Evolutionary conservation across 2,888 invertebrate genomes (phyloP).

Genomic region (Sphinx pinastri): DNA sequence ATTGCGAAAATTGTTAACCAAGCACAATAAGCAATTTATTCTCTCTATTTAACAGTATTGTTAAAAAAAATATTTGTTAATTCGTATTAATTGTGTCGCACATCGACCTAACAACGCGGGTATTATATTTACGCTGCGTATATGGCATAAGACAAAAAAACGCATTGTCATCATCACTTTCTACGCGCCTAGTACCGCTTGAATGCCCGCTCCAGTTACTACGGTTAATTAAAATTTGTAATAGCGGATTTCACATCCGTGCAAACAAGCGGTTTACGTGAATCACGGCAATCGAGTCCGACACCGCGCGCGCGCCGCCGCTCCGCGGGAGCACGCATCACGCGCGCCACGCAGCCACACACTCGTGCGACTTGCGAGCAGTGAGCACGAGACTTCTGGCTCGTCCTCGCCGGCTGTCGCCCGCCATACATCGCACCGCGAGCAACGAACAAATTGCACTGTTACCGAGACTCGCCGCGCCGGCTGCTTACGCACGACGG

Average conservation of each 20-base stretch:
- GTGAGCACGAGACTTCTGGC: background rate
- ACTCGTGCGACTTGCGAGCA: background rate
- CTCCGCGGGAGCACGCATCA: constrained; percentile 34
- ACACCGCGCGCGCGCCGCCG: constrained; percentile 68
- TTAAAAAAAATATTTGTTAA: background rate
- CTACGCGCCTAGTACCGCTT: constrained; percentile 70
- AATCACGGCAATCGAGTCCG: constrained; percentile 69
- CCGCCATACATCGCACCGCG: constrained; percentile 21
- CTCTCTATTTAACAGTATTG: no score
- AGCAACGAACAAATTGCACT: constrained; percentile 29
- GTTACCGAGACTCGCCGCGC: constrained; percentile 39
- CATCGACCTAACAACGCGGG: constrained; percentile 22
- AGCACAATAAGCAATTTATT: no score
- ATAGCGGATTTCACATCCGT: constrained; percentile 82
- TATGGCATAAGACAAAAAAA: constrained; percentile 37
- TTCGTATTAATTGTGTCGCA: constrained; percentile 6
- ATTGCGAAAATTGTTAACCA: no score
- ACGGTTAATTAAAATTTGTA: constrained; percentile 81
- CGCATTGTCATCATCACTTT: constrained; percentile 75
- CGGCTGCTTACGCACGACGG: constrained; percentile 37
- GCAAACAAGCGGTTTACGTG: constrained; percentile 77
- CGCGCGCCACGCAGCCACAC: background rate
- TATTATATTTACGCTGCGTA: background rate
- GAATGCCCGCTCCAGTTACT: constrained; percentile 78
- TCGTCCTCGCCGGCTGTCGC: constrained; percentile 53